phyloP scores from a whole-genome alignment of 2,888 invertebrate genomes.

The Exocentrus adspersus region DNA sequence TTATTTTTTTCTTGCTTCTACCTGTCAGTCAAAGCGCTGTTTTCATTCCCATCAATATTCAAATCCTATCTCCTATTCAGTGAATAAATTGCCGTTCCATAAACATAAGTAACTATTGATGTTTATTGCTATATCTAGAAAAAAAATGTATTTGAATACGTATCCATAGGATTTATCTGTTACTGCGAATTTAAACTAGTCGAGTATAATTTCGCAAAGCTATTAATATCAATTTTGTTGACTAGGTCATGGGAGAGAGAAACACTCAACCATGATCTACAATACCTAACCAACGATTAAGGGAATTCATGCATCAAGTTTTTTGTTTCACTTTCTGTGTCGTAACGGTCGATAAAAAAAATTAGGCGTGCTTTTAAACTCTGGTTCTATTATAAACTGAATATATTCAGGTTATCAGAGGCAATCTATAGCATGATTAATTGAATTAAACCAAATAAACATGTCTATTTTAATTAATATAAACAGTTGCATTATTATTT shows the following conservation, averaged over 20 bases:
- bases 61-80: too few species aligned
- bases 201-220: neutral
- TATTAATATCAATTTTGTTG: conserved; percentile 36
- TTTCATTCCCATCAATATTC: too few species aligned
- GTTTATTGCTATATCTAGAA: neutral
- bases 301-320: neutral
- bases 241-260: conserved; percentile 36
- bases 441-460: conserved; percentile 5
- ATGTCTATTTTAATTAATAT: conserved; percentile 8
- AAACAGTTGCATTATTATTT: conserved; percentile 7
- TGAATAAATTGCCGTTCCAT: neutral
- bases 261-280: neutral
- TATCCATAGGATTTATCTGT: neutral
- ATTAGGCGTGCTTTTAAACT: neutral
- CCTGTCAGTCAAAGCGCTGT: too few species aligned
- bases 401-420: conserved; percentile 2
- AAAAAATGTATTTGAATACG: neutral
- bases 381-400: neutral
- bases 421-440: conserved; percentile 2
- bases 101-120: neutral
- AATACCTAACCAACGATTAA: neutral
- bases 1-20: too few species aligned
- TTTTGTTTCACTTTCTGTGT: conserved; percentile 4
- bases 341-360: neutral
- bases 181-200: neutral